Conservation (phyloP, 2,888 invertebrate species). For the Melangyna quadrimaculata region DNA sequence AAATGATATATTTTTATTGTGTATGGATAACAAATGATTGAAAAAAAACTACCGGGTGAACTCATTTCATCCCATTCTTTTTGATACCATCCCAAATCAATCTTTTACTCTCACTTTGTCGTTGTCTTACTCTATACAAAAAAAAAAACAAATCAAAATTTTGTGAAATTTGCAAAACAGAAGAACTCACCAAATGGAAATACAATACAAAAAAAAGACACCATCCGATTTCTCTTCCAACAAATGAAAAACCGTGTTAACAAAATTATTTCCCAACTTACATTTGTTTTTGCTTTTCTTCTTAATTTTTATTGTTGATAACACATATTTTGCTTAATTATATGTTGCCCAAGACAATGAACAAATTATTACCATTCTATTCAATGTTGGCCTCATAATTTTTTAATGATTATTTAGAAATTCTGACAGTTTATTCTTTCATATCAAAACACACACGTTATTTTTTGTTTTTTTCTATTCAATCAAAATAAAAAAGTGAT, state of each 20-base stretch:
- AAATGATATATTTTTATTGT: neutral
- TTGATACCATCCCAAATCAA: neutral
- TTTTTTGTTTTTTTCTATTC: neutral
- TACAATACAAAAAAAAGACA: neutral
- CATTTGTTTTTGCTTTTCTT: neutral
- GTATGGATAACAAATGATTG: neutral
- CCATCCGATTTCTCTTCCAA: neutral
- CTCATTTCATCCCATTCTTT: neutral
- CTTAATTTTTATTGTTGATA: neutral
- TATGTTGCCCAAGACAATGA: neutral
- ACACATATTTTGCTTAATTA: neutral
- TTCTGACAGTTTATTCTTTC: neutral
- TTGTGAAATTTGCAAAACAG: neutral
- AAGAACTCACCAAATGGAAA: neutral
- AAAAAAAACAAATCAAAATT: neutral
- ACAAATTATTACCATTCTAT: neutral
- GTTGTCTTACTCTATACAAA: neutral
- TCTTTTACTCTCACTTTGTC: neutral
- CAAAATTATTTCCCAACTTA: neutral
- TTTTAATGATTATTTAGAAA: neutral
- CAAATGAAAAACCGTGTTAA: neutral
- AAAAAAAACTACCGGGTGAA: neutral
- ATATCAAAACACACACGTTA: neutral
- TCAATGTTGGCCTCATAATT: neutral
- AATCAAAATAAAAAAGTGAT: conserved; percentile 12